Conservation (phyloP, 1,140 invertebrate species). For the Drosophila aff. region DNA sequence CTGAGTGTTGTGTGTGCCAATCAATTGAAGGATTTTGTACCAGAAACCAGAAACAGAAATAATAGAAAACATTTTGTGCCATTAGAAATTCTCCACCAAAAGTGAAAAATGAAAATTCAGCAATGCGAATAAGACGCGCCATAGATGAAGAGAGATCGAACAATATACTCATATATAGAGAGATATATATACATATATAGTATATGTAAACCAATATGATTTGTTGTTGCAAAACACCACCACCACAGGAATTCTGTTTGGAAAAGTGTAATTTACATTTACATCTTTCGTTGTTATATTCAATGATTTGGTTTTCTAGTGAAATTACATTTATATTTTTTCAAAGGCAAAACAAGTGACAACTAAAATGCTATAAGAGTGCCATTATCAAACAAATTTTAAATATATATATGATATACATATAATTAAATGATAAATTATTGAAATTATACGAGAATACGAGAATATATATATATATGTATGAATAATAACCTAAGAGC, state of each 20-base stretch:
- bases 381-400: constrained; percentile 79
- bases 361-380: constrained; percentile 78
- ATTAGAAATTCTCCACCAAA: constrained; percentile 61
- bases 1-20: constrained; percentile 43
- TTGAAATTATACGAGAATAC: constrained; percentile 72
- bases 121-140: constrained; percentile 22
- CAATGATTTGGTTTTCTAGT: constrained; percentile 47
- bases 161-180: constrained; percentile 52
- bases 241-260: constrained; percentile 31
- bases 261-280: constrained; percentile 23
- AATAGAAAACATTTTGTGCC: constrained; percentile 57
- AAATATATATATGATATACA: constrained; percentile 44
- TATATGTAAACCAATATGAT: constrained; percentile 47
- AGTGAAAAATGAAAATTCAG: constrained; percentile 23
- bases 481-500: constrained; percentile 52
- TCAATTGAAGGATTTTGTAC: constrained; percentile 44
- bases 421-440: constrained; percentile 81
- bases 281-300: constrained; percentile 45
- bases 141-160: constrained; percentile 52
- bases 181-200: constrained; percentile 10
- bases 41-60: constrained; percentile 27
- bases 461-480: constrained; percentile 44
- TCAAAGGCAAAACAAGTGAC: constrained; percentile 38
- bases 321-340: constrained; percentile 34
- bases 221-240: constrained; percentile 29